Base-by-base conservation (phyloP, 2,113 vertebrate species). In the Callocephalon fimbriatum region DNA sequence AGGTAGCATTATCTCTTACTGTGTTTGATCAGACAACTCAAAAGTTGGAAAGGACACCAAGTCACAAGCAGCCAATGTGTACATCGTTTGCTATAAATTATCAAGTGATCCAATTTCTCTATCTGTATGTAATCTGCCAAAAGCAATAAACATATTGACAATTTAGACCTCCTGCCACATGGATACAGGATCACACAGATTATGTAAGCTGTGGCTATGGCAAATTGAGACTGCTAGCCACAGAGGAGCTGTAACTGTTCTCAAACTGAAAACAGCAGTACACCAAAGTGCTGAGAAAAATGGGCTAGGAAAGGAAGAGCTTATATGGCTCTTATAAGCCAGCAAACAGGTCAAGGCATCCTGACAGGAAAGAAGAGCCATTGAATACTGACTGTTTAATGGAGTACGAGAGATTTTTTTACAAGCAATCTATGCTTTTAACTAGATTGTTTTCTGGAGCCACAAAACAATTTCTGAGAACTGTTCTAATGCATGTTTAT, bases 1-100 rank as follows among this genome's bases (percentile, higher is more conserved):
- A 65, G 9, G 27, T 4, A 54, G 35, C 35, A 48, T 56, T 47
- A 54, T 10, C 15, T 26, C 4, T 18, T 53, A 12, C 2, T 45
- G 6, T 42, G 21, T 9, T 42, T 21, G 25, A 66, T 25, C 2
- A 80, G 65, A 53, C 19, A 62, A 35, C 10, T 40, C 72, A 58
- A 35, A 92, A 62, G 7, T 6, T 66, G 23, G 50, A 89, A 77
- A 84, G 15, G 12, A 2, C 18, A 58, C 10, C 12, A 62, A 58
- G 22, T 20, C 29, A 37, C 25, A 89, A 25, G 8, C 2, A 66
- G 15, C 14, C 38, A 62, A 75, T 32, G 56, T 9, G 44, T 19
- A 54, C 0, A 0, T 47, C 1, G 51, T 92, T 71, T 77, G 12
- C 23, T 65, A 8, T 0, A 3, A 73, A 37, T 76, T 54, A 63